Base-by-base conservation (phyloP, 2,113 vertebrate species). In the Collichthys lucidus region DNA sequence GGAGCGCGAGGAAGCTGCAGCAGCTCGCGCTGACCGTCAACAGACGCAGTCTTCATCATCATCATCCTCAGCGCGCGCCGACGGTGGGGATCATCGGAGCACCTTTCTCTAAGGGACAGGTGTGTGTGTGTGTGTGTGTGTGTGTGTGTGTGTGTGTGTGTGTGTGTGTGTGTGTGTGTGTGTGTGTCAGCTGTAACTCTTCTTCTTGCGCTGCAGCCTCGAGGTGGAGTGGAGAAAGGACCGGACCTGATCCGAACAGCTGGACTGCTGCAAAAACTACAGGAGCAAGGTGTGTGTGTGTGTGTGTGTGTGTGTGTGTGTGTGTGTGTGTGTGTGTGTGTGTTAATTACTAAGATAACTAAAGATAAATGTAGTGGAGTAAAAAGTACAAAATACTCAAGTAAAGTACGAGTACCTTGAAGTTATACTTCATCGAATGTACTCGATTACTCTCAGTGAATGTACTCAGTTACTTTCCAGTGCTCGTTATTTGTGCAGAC, bases 81-180 rank as follows among this genome's bases (percentile, higher is more conserved):
- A 85, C 84, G 0, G 91, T 31, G 5, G 95, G 95, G 3, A 86
- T 96, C 22, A 86, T 96, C 6, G 95, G 95, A 26, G 95, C 93
- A 0, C 95, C 95, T 49, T 95, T 95, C 80, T 91, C 80, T 12
- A 92, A 89, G 60, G 95, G 95, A 80, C 95, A 96, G 93, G 95
- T 95, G 82, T 85, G 89, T 4, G 52, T 11, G 52, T 1, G 19
- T 3, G 50, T 42, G 1, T 7, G 1, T 7, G 46, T 14, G 29
- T 17, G 74, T 11, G 24, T 2, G 65, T 57, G 70, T 17, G 53
- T 40, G 22, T 8, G 55, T 10, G 20, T 24, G 52, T 3, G 57
- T 62, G 56, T 61, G 65, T 24, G 52, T 10, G 49, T 62, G 47
- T 56, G 49, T 53, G 50, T 53, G n/a, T n/a, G n/a, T n/a, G n/a